A percentile compares a stretch with the other conserved stretches of the same genome.
Conservation (phyloP, 2,888 invertebrate genomes). For the Malachius bipustulatus region DNA sequence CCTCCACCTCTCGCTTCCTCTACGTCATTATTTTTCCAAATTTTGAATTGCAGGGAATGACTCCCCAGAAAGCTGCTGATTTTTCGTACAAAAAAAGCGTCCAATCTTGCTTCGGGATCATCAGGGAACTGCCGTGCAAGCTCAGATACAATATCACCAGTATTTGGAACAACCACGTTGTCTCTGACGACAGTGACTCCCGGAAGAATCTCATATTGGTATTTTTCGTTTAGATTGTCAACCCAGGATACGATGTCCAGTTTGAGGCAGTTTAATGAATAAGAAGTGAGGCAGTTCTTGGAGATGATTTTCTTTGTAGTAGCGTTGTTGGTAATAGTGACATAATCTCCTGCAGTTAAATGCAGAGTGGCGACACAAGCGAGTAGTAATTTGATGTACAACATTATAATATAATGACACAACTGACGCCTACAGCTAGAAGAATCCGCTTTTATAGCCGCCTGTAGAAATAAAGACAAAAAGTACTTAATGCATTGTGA, state of each 20-base stretch:
- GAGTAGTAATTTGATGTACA: no score
- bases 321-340: no score
- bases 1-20: constrained; percentile 46
- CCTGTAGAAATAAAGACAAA: no score
- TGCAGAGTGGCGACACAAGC: no score
- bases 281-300: constrained; percentile 44
- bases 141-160: constrained; percentile 60
- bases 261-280: constrained; percentile 66
- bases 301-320: constrained; percentile 33
- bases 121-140: constrained; percentile 63
- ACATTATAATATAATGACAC: no score
- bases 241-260: constrained; percentile 65
- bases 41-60: constrained; percentile 58
- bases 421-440: no score
- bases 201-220: constrained; percentile 56
- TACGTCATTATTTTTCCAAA: constrained; percentile 42
- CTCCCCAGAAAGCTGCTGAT: constrained; percentile 59
- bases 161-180: constrained; percentile 41
- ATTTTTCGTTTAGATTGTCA: constrained; percentile 58
- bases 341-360: no score
- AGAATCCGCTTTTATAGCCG: no score
- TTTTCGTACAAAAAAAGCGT: constrained; percentile 61
- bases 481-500: no score
- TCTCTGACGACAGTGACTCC: constrained; percentile 66
- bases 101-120: constrained; percentile 62